Percentiles rank a stretch among this genome's conserved stretches.
phyloP scores from a whole-genome alignment of 2,797 vertebrate species.

The Etheostoma nigrum region DNA sequence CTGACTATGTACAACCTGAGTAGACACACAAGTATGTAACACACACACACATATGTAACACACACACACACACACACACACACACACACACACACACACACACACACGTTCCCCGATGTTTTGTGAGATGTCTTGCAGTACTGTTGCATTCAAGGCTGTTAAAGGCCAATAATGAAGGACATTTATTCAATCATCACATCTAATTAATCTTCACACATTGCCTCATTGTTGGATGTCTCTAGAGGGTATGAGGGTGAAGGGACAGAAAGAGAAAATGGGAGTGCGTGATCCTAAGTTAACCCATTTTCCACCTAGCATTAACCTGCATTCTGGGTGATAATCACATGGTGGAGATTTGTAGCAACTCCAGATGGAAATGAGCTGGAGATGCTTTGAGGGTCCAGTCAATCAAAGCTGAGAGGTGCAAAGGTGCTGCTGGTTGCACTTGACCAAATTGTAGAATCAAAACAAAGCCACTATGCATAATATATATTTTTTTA shows the following conservation, averaged over 20 bases:
- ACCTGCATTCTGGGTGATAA: slow-evolving; percentile 17
- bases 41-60: neutral
- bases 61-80: too few species aligned
- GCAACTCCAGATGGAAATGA: neutral
- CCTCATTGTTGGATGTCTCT: slow-evolving; percentile 45
- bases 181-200: slow-evolving; percentile 72
- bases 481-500: too few species aligned
- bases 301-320: slow-evolving; percentile 5
- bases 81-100: too few species aligned
- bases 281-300: neutral
- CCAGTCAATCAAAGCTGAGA: neutral
- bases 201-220: slow-evolving; percentile 68
- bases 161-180: slow-evolving; percentile 61
- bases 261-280: neutral
- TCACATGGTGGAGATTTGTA: neutral
- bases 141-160: slow-evolving; percentile 16
- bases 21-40: neutral
- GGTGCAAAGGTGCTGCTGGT: neutral
- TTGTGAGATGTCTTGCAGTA: slow-evolving; percentile 5
- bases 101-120: neutral
- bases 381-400: neutral
- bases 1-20: slow-evolving; percentile 10
- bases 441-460: neutral
- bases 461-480: neutral
- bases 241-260: neutral